A percentile compares a stretch with the other conserved stretches of the same genome.
Conservation (phyloP, 2,888 invertebrate genomes). For the Plutella xylostella region DNA sequence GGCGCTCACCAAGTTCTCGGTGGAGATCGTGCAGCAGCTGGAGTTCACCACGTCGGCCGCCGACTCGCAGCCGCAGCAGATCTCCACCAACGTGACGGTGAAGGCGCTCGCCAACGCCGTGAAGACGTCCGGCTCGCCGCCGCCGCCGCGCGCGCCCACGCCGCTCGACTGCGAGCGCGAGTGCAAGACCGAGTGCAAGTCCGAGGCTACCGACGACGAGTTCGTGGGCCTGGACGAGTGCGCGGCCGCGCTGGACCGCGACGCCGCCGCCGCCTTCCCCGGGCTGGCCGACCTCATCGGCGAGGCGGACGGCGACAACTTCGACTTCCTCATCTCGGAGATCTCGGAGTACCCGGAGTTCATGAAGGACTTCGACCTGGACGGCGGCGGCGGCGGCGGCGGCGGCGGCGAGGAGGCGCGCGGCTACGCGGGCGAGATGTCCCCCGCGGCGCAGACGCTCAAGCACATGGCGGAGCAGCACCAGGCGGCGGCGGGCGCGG, state of each 20-base stretch:
- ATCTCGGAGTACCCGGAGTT: constrained; percentile 87
- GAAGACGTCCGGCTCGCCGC: constrained; percentile 52
- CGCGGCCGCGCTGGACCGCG: constrained; percentile 88
- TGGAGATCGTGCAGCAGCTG: constrained; percentile 92
- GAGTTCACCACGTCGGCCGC: constrained; percentile 91
- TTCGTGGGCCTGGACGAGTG: constrained; percentile 89
- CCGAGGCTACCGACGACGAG: constrained; percentile 83
- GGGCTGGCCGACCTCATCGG: constrained; percentile 85
- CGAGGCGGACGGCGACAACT: constrained; percentile 81
- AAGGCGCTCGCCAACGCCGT: constrained; percentile 72
- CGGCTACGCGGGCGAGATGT: constrained; percentile 77
- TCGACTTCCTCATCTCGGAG: constrained; percentile 89
- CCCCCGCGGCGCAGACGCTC: constrained; percentile 93
- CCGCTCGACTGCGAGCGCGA: constrained; percentile 87
- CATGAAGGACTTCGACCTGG: constrained; percentile 83
- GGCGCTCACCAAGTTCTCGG: constrained; percentile 81
- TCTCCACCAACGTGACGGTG: constrained; percentile 92
- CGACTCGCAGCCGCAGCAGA: constrained; percentile 89
- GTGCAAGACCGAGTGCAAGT: constrained; percentile 82
- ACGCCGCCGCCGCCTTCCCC: constrained; percentile 81
- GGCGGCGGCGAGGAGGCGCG: constrained; percentile 58
- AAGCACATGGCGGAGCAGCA: constrained; percentile 98
- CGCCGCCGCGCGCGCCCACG: constrained; percentile 76
- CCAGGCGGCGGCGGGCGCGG: constrained; percentile 78
- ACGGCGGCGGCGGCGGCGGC: constrained; percentile 58